Conservation (phyloP, 2,888 invertebrate species). For the Andrena minutula region DNA sequence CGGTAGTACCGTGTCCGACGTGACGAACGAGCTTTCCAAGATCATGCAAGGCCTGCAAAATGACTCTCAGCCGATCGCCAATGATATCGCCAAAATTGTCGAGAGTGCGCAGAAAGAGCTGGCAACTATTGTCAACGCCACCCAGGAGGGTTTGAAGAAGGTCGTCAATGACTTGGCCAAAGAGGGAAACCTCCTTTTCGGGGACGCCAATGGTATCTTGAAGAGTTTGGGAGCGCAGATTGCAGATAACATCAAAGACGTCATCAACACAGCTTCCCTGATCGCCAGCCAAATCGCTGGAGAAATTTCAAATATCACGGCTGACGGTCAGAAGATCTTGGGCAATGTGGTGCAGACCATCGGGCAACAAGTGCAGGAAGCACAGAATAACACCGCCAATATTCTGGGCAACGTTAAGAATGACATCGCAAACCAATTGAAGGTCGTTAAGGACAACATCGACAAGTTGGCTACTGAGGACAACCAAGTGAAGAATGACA, state of each 20-base stretch:
- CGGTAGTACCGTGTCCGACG: background rate
- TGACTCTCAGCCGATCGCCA: background rate
- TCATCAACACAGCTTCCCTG: no score
- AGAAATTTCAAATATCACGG: background rate
- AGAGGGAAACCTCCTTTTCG: no score
- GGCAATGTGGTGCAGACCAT: conserved; percentile 1
- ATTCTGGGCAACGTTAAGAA: background rate
- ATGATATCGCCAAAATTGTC: background rate
- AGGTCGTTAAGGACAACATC: background rate
- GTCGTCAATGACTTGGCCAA: no score
- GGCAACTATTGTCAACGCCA: background rate
- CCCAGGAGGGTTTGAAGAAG: background rate
- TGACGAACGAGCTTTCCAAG: background rate
- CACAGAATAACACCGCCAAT: background rate
- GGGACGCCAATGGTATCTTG: no score
- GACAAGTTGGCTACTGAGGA: background rate
- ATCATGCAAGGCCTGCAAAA: background rate
- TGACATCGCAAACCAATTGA: background rate
- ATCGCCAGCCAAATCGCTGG: no score
- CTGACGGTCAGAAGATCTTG: background rate
- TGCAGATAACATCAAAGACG: no score
- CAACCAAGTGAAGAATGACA: background rate
- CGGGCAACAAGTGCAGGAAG: background rate
- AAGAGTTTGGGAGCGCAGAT: no score
- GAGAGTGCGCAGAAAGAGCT: background rate